Base-by-base conservation (phyloP, 2,888 invertebrate species). In the Operophtera brumata region DNA sequence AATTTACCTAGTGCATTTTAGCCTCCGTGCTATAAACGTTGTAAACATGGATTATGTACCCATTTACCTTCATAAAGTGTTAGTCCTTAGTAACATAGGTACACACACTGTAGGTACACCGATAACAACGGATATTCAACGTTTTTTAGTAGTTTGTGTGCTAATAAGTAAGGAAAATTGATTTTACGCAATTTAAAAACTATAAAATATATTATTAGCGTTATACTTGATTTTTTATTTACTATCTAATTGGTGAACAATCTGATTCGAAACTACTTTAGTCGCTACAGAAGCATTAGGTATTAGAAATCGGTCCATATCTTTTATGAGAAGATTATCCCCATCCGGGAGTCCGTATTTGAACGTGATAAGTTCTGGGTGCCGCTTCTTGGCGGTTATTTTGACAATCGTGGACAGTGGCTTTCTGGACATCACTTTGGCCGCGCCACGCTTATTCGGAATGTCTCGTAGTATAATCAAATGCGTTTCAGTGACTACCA, bases 281-380 rank as follows among this genome's bases (percentile, higher is more conserved):
- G 97, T 98, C 20, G 97, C 97, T 78, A 96, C 94, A 48, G 94
- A 94, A 40, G 98, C 97, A 75, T 97, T 95, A 5, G 97, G 97
- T 81, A 98, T 98, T 47, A 97, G 91, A 85, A 98, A 97, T 64
- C 96, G 92, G 85, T 97, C 97, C 95, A 97, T 95, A 80, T 97
- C 97, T 69, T 89, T 95, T 56, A 97, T 95, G 56, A 94, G 91
- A 34, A 96, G 88, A 39, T 93, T 93, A 70, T 96, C 95, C 43
- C 95, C 96, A 76, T 96, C 94, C 1, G 94, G 94, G 52, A 94
- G 92, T 4, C 98, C 98, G 80, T 99, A 99, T 80, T 98, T 97
- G 82, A 99, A 99, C 0, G 99, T 99, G 60, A 99, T 98, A 69
- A 99, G 90, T 84, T 99, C 97, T 0, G 99, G 98, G 79, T 97